Base-by-base conservation (phyloP, 2,113 vertebrate species). In the Chloropsis hardwickii region DNA sequence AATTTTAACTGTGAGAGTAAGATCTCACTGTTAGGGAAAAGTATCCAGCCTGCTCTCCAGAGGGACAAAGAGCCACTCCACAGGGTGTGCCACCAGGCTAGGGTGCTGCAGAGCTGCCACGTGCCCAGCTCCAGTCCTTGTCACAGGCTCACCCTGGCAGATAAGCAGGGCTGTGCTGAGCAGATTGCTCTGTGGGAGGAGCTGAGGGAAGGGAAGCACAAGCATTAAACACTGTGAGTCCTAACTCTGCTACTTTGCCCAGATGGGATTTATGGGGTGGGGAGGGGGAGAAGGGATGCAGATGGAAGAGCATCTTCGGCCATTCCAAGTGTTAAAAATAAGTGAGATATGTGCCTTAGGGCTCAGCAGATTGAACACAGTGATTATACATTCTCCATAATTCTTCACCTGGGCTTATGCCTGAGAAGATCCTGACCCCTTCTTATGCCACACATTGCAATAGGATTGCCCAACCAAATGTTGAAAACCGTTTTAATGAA, bases 321-420 rank as follows among this genome's bases (percentile, higher is more conserved):
- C 92, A 88, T 78, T 90, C 66, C 67, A 94, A 92, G 95, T 95
- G 95, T 86, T 96, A 90, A 95, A 94, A 95, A 94, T 88, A 94
- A 95, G 93, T 96, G 95, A 90, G 94, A 96, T 78, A 84, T 88
- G 33, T 62, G 96, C 96, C 93, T 88, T 88, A 95, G 94, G 96
- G 92, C 95, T 93, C 48, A 2, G 90, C 96, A 96, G 95, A 96
- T 92, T 96, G 90, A 96, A 94, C 56, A 54, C 28, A 73, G 76
- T 2, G n/a, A 95, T 93, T 94, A 97, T 35, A 88, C 29, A 62
- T 70, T 76, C 91, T 86, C 61, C 37, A 67, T 24, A 67, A 92
- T 90, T 92, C 91, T 60, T 93, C 86, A 97, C 94, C 92, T 95
- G 94, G 60, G 90, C 25, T 90, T 74, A 70, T 1, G 90, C 73